Percentiles rank a stretch among this genome's conserved stretches.
These are phyloP conservation scores for Scaptomyza montana DNA, from an alignment of 1,140 invertebrate genomes.

Conservation along the genomic window DNA sequence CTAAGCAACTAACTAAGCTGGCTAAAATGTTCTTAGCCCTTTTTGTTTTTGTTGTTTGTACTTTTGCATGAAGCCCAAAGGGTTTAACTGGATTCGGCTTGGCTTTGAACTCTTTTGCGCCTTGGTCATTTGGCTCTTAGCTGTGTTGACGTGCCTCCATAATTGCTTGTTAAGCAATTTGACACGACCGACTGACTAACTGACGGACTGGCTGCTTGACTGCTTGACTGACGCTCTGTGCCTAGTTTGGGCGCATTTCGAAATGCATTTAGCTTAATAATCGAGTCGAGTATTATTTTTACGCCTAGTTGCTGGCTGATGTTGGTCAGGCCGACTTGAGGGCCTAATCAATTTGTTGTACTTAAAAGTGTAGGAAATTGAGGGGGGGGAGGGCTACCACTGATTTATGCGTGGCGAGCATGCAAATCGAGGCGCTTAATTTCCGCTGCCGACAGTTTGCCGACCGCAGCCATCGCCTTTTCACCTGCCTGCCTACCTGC, in stretches of 20 bases:
- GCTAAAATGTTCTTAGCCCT: constrained; percentile 16
- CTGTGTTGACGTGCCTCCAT: constrained; percentile 28
- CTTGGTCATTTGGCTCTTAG: background rate
- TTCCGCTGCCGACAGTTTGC: constrained; percentile 65
- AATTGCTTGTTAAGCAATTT: constrained; percentile 54
- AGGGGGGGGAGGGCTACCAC: background rate
- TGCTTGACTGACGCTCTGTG: background rate
- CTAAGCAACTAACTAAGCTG: constrained; percentile 8
- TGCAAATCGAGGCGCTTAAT: constrained; percentile 74
- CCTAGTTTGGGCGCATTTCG: constrained; percentile 1
- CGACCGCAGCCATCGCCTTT: constrained; percentile 40
- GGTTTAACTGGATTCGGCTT: constrained; percentile 6
- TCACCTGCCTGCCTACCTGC: too few species aligned
- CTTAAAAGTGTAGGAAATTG: background rate
- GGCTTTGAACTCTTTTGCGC: constrained; percentile 22
- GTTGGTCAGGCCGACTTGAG: constrained; percentile 1
- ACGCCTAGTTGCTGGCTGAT: constrained; percentile 30
- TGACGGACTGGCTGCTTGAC: background rate
- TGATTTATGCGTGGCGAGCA: constrained; percentile 67
- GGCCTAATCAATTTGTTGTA: constrained; percentile 44
- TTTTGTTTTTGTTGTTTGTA: background rate
- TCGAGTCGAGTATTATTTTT: constrained; percentile 31
- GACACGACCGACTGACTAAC: constrained; percentile 31
- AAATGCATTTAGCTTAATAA: constrained; percentile 33
- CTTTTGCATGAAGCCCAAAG: background rate